Base-by-base conservation (phyloP, 2,888 invertebrate species). In the Netelia virgata region DNA sequence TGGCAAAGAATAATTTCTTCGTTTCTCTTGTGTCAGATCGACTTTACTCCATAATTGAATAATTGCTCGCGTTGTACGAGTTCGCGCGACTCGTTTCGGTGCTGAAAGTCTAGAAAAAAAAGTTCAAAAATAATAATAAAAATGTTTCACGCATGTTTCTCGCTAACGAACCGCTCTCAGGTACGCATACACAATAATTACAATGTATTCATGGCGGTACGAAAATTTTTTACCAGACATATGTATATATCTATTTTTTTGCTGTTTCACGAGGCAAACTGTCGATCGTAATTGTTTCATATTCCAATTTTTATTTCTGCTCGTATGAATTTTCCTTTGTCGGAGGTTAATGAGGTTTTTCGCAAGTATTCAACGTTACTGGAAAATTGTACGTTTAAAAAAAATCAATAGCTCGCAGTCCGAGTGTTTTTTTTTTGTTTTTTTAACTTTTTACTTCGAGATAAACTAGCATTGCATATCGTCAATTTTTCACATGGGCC, bases 361-460 rank as follows among this genome's bases (percentile, higher is more conserved):
- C 16, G 5, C 20, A n/a, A 11, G 41, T 43, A 28, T 74, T 79
- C 47, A 20, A 14, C 14, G 36, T 41, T 8, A 63, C 16, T 64
- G 57, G 41, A 70, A 83, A 77, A 73, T 53, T 23, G 50, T 43
- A 36, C 59, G 79, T 74, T 59, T 43, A 53, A 75, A 64, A 70
- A 70, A 79, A 43, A 28, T 75, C 55, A 14, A 14, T 47, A 14
- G 14, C 47, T 47, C 47, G 11, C 47, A 47, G 47, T 28, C 3
- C 28, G 28, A 28, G 28, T 28, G 28, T 14, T 74, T 8, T 1
- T 1, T 72, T 20, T 36, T 57, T 59, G 16, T 28, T 57, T 66
- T 74, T 57, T 1, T 11, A 16, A 41, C 16, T 41, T n/a, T 53
- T 78, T 14, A 57, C 63, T 64, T 53, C 57, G 69, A 68, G 36